Percentiles rank a stretch among this genome's conserved stretches.
Evolutionary conservation across 1,140 invertebrate species (phyloP).

Genomic region (Drosophila punjabiensis): DNA sequence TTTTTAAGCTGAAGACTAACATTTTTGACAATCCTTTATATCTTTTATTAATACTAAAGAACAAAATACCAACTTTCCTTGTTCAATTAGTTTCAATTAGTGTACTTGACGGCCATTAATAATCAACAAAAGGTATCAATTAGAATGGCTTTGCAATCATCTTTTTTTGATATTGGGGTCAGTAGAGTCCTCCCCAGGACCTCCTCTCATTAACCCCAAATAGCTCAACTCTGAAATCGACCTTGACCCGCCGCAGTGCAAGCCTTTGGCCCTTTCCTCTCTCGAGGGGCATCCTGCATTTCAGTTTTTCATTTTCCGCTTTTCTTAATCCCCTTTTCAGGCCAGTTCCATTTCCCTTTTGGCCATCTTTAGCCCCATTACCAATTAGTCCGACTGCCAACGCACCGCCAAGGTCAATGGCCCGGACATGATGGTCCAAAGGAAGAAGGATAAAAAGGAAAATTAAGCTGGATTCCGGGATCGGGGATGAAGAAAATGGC

Average conservation of each 20-base stretch:
- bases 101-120: background rate
- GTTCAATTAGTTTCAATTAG: conserved; percentile 9
- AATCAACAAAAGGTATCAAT: conserved; percentile 9
- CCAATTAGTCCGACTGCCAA: conserved; percentile 40
- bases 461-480: background rate
- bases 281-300: background rate
- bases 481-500: background rate
- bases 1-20: background rate
- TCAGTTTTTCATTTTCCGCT: conserved; percentile 34
- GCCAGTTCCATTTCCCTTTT: conserved; percentile 16
- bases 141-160: conserved; percentile 18
- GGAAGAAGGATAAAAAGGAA: too few relatives aligned
- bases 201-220: conserved; percentile 26
- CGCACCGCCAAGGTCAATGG: conserved; percentile 46
- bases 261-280: background rate
- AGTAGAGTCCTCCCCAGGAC: background rate
- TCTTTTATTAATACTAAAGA: background rate
- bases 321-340: conserved; percentile 17
- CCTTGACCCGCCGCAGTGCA: conserved; percentile 26
- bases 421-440: conserved; percentile 16
- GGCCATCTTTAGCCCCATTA: conserved; percentile 32
- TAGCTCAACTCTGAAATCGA: conserved; percentile 11
- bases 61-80: background rate
- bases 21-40: background rate
- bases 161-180: conserved; percentile 6